Base-by-base conservation (phyloP, 2,113 vertebrate species). In the Heloderma charlesbogerti region DNA sequence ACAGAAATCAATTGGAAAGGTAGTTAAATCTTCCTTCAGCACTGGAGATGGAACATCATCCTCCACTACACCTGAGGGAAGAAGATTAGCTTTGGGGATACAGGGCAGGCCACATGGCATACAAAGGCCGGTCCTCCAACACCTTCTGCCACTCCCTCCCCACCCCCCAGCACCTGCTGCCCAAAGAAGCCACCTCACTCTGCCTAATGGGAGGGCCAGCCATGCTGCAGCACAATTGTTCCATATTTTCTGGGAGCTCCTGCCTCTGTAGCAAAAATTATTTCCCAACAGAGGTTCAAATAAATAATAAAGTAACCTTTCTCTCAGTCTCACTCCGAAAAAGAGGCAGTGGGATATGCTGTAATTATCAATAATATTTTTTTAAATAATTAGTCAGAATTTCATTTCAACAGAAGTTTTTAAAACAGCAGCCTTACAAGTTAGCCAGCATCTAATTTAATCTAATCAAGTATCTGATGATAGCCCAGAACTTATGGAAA, bases 241-340 rank as follows among this genome's bases (percentile, higher is more conserved):
- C 0, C 57, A n/a, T 45, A 89, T 89, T 87, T 93, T 82, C 43
- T 91, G 31, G 88, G 90, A 89, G 13, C 72, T 77, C 88, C 60
- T 82, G 77, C 75, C 13, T n/a, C 34, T 12, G 92, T 67, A 82
- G 84, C 43, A 90, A 10, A 83, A n/a, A 72, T 1, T 84, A 93
- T 94, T 96, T 90, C 89, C 79, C 22, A 67, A 77, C 34, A 87
- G 63, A 89, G 83, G 85, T 91, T 91, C 43, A 54, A 48, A 86
- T 57, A 91, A 88, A 69, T 84, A 84, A 66, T 57, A 86, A 29
- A 43, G n/a, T 48, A 27, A 10, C 48, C 34, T 67, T 12, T 16
- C 27, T 67, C 29, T 67, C 27, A 85, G 48, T 22, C 43, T 45
- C 40, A 27, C 13, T 15, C 15, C 25, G 40, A 43, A 43, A 43